Percentiles rank a stretch among this genome's conserved stretches.
Evolutionary conservation across 2,113 vertebrate genomes (phyloP).

Genomic region (Peucedramus taeniatus): DNA sequence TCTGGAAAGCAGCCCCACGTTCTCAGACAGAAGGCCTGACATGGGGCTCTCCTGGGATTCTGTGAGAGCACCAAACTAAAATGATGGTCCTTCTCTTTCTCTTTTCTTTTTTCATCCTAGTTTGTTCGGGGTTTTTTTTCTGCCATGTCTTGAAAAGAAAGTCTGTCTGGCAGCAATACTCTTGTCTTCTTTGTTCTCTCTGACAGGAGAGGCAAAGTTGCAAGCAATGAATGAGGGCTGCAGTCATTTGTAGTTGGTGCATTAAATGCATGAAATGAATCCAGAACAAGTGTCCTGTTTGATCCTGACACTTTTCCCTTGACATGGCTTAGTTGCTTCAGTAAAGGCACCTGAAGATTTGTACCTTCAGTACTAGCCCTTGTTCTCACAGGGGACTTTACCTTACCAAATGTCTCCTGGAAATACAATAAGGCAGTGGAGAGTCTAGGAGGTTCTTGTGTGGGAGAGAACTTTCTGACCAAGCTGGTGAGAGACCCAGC

Average conservation of each 20-base stretch:
- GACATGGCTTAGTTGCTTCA: background rate
- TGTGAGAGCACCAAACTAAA: background rate
- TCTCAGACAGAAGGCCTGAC: background rate
- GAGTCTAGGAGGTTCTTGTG: too few relatives aligned
- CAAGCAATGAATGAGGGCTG: background rate
- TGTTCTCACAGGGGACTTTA: background rate
- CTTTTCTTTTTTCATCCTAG: background rate
- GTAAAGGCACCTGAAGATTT: slow-evolving; percentile 33
- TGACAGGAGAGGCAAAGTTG: background rate
- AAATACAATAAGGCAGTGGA: background rate
- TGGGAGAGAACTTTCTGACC: background rate
- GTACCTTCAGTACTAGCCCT: fast-evolving
- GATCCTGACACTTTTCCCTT: background rate
- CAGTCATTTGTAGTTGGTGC: background rate
- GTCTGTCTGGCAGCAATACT: background rate
- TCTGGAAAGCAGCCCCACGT: background rate
- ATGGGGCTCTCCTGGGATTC: background rate
- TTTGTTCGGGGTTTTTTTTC: background rate
- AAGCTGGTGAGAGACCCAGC: background rate
- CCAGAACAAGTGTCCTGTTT: background rate
- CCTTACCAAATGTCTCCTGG: background rate
- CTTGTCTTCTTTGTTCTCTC: background rate
- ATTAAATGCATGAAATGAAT: background rate
- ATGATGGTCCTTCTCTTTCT: background rate
- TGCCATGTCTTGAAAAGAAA: background rate